Evolutionary conservation across 2,113 vertebrate genomes (phyloP).

Genomic region (Propithecus coquereli): DNA sequence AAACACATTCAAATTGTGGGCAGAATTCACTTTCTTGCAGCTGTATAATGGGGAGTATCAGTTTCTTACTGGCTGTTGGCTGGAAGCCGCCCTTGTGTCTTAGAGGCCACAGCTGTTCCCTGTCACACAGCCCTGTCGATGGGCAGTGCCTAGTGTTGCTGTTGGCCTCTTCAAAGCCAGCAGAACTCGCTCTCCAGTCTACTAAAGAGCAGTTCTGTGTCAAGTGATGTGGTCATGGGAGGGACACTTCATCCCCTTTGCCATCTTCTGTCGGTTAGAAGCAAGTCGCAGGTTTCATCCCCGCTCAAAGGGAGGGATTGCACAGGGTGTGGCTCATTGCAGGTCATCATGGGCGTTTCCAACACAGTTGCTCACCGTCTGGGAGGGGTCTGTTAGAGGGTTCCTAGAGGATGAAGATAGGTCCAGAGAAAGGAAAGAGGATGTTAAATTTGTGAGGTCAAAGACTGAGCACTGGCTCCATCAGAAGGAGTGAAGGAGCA

Average conservation of each 20-base stretch:
- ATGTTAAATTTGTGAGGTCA: neutral
- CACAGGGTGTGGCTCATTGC: neutral
- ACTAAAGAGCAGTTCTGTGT: too few species aligned
- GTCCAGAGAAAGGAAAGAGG: neutral
- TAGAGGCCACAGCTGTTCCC: too few species aligned
- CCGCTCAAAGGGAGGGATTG: neutral
- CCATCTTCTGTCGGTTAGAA: neutral
- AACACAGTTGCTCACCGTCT: too few species aligned
- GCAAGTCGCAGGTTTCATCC: neutral
- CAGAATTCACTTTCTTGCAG: neutral
- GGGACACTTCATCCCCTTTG: neutral
- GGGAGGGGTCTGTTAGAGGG: neutral
- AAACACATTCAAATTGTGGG: neutral
- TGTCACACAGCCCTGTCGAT: accelerated
- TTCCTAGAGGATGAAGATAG: neutral
- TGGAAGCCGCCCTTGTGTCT: neutral
- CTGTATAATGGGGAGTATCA: neutral
- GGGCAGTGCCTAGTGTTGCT: too few species aligned
- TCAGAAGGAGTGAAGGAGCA: neutral
- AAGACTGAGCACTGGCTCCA: neutral
- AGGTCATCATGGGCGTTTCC: neutral
- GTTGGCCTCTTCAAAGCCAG: neutral
- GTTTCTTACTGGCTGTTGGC: neutral
- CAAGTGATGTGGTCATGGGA: accelerated
- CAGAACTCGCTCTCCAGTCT: neutral